Evolutionary conservation across 2,888 invertebrate genomes (phyloP).

Genomic region (Idaea dimidiata): DNA sequence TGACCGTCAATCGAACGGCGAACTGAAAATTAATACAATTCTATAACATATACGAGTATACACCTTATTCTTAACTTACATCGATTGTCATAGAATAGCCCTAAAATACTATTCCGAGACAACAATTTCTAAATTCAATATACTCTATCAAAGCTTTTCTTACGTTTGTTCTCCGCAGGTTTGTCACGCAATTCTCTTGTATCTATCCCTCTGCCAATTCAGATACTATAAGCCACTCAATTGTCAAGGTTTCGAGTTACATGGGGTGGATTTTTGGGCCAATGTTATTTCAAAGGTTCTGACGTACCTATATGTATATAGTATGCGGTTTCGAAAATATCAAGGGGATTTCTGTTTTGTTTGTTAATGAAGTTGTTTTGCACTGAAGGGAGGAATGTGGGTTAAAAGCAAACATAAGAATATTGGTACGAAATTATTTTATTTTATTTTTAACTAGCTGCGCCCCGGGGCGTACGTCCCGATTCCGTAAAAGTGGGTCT

Average conservation of each 20-base stretch:
- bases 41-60: not conserved
- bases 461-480: no score
- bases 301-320: not conserved
- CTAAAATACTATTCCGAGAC: not conserved
- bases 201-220: not conserved
- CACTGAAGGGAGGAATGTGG: not conserved
- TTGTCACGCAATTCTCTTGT: not conserved
- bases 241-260: conserved; percentile 1
- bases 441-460: no score
- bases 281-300: not conserved
- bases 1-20: no score
- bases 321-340: not conserved
- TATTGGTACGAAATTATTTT: no score
- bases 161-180: not conserved
- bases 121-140: not conserved
- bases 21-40: not conserved
- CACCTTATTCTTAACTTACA: not conserved
- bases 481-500: no score
- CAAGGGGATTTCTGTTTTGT: not conserved
- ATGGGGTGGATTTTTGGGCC: not conserved
- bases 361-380: conserved; percentile 1
- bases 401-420: no score
- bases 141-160: conserved; percentile 1
- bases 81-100: not conserved
- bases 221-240: conserved; percentile 1